Evolutionary conservation across 2,797 vertebrate genomes (phyloP).

Genomic region (Kryptopterus vitreolus): DNA sequence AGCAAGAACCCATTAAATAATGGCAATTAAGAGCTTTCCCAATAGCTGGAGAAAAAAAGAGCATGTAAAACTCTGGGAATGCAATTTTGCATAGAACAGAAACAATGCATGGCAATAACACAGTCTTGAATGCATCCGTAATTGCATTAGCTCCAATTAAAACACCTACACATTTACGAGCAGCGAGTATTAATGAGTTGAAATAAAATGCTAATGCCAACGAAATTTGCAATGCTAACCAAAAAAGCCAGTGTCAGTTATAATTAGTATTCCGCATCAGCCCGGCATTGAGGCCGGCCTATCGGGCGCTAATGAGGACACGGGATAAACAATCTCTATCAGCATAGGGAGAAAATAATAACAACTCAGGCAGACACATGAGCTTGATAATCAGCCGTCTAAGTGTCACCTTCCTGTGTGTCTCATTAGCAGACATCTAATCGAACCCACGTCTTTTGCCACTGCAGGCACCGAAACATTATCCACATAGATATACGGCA

Average conservation of each 20-base stretch:
- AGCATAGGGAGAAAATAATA: constrained; percentile 16
- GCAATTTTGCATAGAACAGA: neutral
- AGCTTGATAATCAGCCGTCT: constrained; percentile 28
- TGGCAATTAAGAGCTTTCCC: neutral
- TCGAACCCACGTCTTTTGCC: neutral
- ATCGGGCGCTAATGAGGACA: constrained; percentile 32
- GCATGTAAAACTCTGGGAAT: neutral
- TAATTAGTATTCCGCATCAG: constrained; percentile 27
- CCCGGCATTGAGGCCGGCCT: neutral
- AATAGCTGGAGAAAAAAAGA: neutral
- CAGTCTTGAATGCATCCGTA: too few species aligned
- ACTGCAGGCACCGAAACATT: neutral
- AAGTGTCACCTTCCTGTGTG: constrained; percentile 21
- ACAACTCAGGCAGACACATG: constrained; percentile 4
- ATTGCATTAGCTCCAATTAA: neutral
- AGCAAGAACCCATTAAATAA: neutral
- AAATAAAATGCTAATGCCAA: neutral
- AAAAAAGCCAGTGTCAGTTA: neutral
- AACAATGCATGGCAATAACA: neutral
- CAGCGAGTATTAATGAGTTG: neutral
- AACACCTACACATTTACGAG: neutral
- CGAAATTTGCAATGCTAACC: neutral
- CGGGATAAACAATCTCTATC: constrained; percentile 20
- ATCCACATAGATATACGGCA: neutral
- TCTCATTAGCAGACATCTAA: constrained; percentile 16